phyloP scores from a whole-genome alignment of 2,797 vertebrate species.

The Neopelma chrysocephalum region DNA sequence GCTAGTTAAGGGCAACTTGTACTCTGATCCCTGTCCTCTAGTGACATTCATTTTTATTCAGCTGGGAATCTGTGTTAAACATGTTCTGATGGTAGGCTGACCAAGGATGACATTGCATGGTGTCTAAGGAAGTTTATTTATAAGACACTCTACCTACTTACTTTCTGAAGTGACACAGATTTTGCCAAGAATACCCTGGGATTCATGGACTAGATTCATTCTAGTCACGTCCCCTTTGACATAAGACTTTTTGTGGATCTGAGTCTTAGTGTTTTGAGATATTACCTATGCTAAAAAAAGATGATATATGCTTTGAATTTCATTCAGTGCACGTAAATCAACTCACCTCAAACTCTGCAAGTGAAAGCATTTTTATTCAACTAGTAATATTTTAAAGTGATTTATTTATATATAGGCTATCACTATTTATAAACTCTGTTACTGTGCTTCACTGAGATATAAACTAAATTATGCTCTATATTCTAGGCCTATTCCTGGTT shows the following conservation, averaged over 20 bases:
- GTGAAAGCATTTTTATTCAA: neutral
- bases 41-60: neutral
- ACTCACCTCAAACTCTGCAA: neutral
- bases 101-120: neutral
- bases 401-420: neutral
- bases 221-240: neutral
- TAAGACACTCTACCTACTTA: neutral
- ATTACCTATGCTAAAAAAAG: neutral
- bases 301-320: neutral
- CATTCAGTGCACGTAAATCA: neutral
- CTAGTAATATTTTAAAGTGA: neutral
- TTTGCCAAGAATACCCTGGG: neutral
- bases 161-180: neutral
- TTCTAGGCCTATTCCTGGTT: conserved; percentile 94
- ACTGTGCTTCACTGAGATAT: neutral
- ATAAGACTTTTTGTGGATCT: neutral
- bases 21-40: neutral
- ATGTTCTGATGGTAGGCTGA: neutral
- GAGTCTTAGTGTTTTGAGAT: neutral
- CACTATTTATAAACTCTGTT: neutral
- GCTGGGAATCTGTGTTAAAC: neutral
- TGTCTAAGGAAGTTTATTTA: neutral
- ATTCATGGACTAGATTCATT: neutral
- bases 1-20: neutral
- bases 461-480: conserved; percentile 52